Conservation (phyloP, 2,113 vertebrate genomes). For the Siniperca chuatsi region DNA sequence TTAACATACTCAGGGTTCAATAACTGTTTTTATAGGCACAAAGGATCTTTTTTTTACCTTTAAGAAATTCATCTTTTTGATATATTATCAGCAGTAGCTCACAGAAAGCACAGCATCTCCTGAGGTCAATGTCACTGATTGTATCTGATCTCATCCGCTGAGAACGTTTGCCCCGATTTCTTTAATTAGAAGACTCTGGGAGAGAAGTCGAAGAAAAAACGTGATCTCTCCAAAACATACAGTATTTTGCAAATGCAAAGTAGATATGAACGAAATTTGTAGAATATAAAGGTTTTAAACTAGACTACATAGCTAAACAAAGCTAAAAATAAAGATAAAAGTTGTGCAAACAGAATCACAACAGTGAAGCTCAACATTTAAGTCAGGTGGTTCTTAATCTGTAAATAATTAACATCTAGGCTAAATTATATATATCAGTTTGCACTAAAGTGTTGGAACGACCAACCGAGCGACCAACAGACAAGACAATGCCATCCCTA, state of each 20-base stretch:
- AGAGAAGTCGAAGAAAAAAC: background rate
- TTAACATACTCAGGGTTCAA: background rate
- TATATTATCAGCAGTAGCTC: background rate
- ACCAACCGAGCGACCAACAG: too few species aligned
- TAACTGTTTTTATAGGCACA: background rate
- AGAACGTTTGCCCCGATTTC: background rate
- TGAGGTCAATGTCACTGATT: background rate
- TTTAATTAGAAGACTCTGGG: too few species aligned
- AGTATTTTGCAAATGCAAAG: background rate
- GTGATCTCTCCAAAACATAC: background rate
- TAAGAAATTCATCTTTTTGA: background rate
- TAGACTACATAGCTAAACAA: too few species aligned
- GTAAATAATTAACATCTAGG: too few species aligned
- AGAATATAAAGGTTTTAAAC: background rate
- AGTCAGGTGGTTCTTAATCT: too few species aligned
- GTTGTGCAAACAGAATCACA: too few species aligned
- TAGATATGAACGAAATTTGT: too few species aligned
- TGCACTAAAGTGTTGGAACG: too few species aligned
- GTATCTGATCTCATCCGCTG: background rate
- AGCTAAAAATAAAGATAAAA: too few species aligned
- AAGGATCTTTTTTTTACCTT: background rate
- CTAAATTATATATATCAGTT: too few species aligned
- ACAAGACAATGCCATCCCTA: too few species aligned
- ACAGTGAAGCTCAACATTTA: too few species aligned
- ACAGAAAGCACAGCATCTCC: background rate